Evolutionary conservation across 2,888 invertebrate genomes (phyloP).

Genomic region (Linnaemya vulpina): DNA sequence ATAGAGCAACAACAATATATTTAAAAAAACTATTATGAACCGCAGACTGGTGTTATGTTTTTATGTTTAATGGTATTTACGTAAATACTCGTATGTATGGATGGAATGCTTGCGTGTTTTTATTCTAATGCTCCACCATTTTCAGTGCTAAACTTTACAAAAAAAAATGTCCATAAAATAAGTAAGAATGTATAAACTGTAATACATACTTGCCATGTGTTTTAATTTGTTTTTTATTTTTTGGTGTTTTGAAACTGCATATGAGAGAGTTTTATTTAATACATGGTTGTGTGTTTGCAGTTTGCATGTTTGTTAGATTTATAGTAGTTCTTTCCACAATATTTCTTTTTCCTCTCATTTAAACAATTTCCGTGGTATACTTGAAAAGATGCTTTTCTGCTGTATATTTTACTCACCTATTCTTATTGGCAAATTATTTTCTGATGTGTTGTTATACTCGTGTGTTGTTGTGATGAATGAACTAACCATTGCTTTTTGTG

Average conservation of each 20-base stretch:
- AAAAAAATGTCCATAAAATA: neutral
- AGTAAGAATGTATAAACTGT: neutral
- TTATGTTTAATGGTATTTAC: constrained; percentile 63
- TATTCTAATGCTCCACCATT: constrained; percentile 15
- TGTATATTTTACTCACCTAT: constrained; percentile 4
- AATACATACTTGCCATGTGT: constrained; percentile 39
- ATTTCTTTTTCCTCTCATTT: constrained; percentile 12
- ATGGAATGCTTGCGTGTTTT: constrained; percentile 11
- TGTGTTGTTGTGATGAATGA: neutral
- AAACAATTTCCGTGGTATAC: neutral
- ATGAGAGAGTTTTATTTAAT: constrained; percentile 13
- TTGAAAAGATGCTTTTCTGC: constrained; percentile 29
- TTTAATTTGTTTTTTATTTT: constrained; percentile 41
- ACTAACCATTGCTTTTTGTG: no score
- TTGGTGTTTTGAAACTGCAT: constrained; percentile 1
- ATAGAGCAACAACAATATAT: neutral
- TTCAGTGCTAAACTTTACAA: neutral
- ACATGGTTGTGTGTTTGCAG: constrained; percentile 6
- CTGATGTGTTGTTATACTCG: neutral
- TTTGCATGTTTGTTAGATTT: constrained; percentile 35
- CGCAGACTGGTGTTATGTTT: constrained; percentile 70
- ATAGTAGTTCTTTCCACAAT: neutral
- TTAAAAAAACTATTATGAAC: constrained; percentile 55
- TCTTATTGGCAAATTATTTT: constrained; percentile 56
- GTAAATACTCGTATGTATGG: no score